Evolutionary conservation across 1,140 invertebrate genomes (phyloP).

Genomic region (Sycophila sp.): DNA sequence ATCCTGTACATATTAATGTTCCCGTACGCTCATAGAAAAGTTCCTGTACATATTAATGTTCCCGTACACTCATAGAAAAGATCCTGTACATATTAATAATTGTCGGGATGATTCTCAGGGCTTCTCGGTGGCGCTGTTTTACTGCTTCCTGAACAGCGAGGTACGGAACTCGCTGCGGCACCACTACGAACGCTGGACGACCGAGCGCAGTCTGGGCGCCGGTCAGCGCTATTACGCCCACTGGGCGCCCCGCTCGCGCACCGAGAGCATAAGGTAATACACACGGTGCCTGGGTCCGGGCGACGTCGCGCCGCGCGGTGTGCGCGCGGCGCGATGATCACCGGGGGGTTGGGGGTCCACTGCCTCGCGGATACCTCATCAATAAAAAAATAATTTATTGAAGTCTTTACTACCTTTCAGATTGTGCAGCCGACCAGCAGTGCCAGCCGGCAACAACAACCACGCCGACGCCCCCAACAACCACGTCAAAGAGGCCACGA

Average conservation of each 20-base stretch:
- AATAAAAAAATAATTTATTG: no score
- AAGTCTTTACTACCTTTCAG: conserved; percentile 14
- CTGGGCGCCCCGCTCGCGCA: conserved; percentile 80
- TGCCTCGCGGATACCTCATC: no score
- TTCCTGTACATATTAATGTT: no score
- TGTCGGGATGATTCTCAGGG: conserved; percentile 70
- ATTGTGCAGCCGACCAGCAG: neutral
- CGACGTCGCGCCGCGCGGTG: neutral
- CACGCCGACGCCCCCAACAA: neutral
- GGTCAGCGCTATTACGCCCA: conserved; percentile 75
- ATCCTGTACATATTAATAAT: neutral
- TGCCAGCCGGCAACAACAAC: neutral
- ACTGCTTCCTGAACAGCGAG: conserved; percentile 93
- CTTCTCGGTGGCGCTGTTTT: conserved; percentile 86
- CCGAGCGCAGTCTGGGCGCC: conserved; percentile 69
- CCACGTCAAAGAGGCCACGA: neutral
- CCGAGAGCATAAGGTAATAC: conserved; percentile 81
- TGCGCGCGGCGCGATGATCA: neutral
- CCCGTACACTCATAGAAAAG: no score
- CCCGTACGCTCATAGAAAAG: no score
- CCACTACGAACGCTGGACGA: conserved; percentile 83
- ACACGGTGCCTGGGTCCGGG: neutral
- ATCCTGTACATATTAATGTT: neutral
- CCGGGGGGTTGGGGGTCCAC: no score
- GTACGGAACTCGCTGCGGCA: conserved; percentile 86